A percentile compares a stretch with the other conserved stretches of the same genome.
These are phyloP conservation scores for Mechanitis messenoides DNA, from an alignment of 2,888 invertebrate genomes.

Conservation along the genomic window DNA sequence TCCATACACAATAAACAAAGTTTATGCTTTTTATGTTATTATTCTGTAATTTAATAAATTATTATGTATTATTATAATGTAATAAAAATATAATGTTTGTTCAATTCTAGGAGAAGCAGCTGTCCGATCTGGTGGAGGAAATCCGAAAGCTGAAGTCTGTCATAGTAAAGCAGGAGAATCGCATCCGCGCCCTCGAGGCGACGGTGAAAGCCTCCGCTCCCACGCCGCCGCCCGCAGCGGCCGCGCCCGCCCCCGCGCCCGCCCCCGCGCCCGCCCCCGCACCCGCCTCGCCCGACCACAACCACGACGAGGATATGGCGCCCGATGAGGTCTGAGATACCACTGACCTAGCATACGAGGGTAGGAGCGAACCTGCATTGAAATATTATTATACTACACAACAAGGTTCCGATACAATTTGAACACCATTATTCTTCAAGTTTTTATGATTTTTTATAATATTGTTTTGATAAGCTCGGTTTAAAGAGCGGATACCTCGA, in stretches of 20 bases:
- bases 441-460: too few relatives aligned
- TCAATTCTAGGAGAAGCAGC: conserved; percentile 79
- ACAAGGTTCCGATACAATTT: too few relatives aligned
- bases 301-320: conserved; percentile 65
- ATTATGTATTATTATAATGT: too few relatives aligned
- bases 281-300: conserved; percentile 49
- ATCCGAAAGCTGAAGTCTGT: conserved; percentile 95
- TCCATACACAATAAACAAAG: too few relatives aligned
- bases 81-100: too few relatives aligned
- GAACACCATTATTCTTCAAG: too few relatives aligned
- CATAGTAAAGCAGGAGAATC: conserved; percentile 94
- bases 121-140: conserved; percentile 91
- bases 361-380: background rate
- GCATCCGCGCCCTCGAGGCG: conserved; percentile 87
- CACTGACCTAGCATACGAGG: background rate
- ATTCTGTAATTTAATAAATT: too few relatives aligned
- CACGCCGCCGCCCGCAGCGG: conserved; percentile 30
- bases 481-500: too few relatives aligned
- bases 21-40: too few relatives aligned
- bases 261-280: conserved; percentile 50
- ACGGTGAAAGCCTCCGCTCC: conserved; percentile 53
- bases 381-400: too few relatives aligned
- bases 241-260: conserved; percentile 48
- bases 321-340: conserved; percentile 77
- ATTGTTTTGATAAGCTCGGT: too few relatives aligned